phyloP scores from a whole-genome alignment of 2,113 vertebrate genomes.

The Pterocles gutturalis region DNA sequence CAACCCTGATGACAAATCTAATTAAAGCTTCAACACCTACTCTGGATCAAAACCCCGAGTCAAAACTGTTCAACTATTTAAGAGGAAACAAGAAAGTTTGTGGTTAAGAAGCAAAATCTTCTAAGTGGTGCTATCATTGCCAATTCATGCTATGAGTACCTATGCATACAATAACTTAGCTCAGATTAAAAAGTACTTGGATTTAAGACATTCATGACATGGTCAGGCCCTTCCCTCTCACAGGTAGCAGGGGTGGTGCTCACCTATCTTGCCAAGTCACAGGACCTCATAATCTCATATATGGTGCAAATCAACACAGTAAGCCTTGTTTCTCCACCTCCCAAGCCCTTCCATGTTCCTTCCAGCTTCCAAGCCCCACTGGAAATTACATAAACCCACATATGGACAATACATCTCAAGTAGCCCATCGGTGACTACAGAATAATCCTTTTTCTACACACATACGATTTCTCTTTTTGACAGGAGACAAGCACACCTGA shows the following conservation, averaged over 20 bases:
- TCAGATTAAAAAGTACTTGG: no score
- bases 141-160: neutral
- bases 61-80: neutral
- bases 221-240: neutral
- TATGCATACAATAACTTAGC: neutral
- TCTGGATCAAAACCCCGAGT: neutral
- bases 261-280: neutral
- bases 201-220: neutral
- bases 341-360: neutral
- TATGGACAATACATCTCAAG: neutral
- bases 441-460: neutral
- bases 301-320: neutral
- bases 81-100: neutral
- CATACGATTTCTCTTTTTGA: neutral
- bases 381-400: neutral
- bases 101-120: neutral
- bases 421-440: neutral
- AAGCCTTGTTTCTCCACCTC: neutral
- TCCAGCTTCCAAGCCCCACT: neutral
- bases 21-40: neutral
- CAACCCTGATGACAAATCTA: neutral
- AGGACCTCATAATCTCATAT: neutral
- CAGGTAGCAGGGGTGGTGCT: neutral
- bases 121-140: neutral
- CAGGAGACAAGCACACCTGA: neutral